A percentile compares a stretch with the other conserved stretches of the same genome.
These are phyloP conservation scores for Lucilia sericata DNA, from an alignment of 1,140 invertebrate species.

Conservation along the genomic window DNA sequence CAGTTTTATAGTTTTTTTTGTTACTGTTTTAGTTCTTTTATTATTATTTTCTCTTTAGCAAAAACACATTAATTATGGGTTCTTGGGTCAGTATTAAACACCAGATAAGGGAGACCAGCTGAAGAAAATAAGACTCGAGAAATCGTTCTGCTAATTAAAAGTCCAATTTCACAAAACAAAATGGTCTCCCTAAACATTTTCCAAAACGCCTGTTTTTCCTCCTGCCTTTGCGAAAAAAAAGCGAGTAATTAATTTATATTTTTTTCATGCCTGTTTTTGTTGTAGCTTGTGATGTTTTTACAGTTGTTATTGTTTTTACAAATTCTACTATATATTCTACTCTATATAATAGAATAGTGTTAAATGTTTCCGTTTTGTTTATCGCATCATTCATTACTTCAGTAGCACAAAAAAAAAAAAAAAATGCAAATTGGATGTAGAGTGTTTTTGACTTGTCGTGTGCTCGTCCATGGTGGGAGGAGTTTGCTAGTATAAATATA, in stretches of 20 bases:
- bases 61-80: neutral
- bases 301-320: neutral
- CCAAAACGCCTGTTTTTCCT: neutral
- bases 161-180: too few relatives aligned
- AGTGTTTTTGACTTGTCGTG: too few relatives aligned
- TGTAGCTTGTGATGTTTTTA: neutral
- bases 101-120: neutral
- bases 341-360: neutral
- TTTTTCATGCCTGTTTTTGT: neutral
- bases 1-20: neutral
- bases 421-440: too few relatives aligned
- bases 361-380: constrained; percentile 5
- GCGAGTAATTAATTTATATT: neutral
- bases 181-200: too few relatives aligned
- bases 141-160: too few relatives aligned
- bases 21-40: too few relatives aligned
- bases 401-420: too few relatives aligned
- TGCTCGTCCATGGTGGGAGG: too few relatives aligned
- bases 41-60: neutral
- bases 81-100: neutral
- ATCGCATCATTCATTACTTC: too few relatives aligned
- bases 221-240: neutral
- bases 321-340: neutral
- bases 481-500: neutral
- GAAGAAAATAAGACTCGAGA: too few relatives aligned